Percentiles rank a stretch among this genome's conserved stretches.
Evolutionary conservation across 2,113 vertebrate genomes (phyloP).

Genomic region (mouse (Mus musculus)): DNA sequence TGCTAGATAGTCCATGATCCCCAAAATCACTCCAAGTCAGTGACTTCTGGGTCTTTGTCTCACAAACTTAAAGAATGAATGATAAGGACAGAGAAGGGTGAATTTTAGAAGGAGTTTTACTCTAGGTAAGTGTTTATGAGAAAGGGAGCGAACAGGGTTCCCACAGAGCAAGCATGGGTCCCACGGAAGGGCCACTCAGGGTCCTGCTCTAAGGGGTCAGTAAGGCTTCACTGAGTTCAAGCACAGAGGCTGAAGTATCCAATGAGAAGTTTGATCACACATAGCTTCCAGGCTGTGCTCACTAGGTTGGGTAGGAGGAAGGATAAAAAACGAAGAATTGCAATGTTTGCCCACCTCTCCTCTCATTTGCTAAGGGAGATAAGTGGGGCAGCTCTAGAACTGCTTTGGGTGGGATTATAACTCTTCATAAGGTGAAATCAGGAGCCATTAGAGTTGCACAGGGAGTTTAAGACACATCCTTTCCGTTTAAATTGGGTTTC

Average conservation of each 20-base stretch:
- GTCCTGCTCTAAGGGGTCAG: not conserved
- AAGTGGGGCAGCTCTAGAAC: not conserved
- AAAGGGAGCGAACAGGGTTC: not conserved
- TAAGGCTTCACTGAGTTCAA: not conserved
- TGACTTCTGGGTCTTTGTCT: not conserved
- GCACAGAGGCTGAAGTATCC: not conserved
- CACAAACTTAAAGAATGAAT: not conserved
- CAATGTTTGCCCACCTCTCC: not conserved
- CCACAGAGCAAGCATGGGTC: not conserved
- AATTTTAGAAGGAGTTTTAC: not conserved
- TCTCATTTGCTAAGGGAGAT: not conserved
- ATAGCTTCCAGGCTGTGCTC: not conserved
- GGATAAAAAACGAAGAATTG: not conserved
- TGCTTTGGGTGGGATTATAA: not conserved
- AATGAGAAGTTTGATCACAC: not conserved
- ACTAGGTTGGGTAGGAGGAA: not conserved
- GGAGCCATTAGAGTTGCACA: not conserved
- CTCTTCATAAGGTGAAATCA: not conserved
- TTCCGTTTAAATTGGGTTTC: not conserved
- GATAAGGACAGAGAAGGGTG: not conserved
- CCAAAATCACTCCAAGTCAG: not conserved
- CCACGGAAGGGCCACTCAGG: not conserved
- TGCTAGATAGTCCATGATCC: not conserved
- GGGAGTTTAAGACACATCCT: not conserved
- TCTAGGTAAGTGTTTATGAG: not conserved